Evolutionary conservation across 2,113 vertebrate species (phyloP).

Genomic region (Brachyistius frenatus): DNA sequence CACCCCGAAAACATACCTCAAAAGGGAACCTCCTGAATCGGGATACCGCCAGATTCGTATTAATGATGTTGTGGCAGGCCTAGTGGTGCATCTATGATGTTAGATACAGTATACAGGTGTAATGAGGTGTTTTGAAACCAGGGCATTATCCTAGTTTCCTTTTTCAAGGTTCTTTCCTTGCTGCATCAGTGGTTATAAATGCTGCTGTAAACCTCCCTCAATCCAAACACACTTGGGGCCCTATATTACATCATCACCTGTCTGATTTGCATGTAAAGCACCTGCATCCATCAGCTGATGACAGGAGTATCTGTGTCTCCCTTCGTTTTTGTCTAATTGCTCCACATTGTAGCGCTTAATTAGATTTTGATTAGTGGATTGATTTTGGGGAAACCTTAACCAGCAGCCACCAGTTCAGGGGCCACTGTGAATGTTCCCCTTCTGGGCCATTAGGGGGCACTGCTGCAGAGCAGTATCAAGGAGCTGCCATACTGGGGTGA

Average conservation of each 20-base stretch:
- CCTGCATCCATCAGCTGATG: constrained; percentile 5
- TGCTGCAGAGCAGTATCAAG: constrained; percentile 56
- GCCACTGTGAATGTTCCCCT: not conserved
- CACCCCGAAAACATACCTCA: constrained; percentile 48
- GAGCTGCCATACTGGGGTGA: not conserved
- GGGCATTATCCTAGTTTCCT: constrained; percentile 9
- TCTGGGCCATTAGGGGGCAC: constrained; percentile 58
- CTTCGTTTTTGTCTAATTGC: constrained; percentile 1
- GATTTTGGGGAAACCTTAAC: constrained; percentile 16
- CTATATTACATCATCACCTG: constrained; percentile 8
- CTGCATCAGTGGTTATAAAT: not conserved
- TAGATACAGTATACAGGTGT: constrained; percentile 46
- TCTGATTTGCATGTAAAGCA: constrained; percentile 25
- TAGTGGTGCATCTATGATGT: constrained; percentile 19
- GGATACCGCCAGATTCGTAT: constrained; percentile 30
- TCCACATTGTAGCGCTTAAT: not conserved
- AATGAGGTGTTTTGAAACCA: constrained; percentile 46
- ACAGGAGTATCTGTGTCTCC: not conserved
- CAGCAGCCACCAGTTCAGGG: not conserved
- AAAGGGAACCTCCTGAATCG: constrained; percentile 48
- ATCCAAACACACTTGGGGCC: not conserved
- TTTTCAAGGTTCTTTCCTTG: not conserved
- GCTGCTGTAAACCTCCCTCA: not conserved
- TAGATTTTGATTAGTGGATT: constrained; percentile 25
- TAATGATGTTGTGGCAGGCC: constrained; percentile 59